phyloP scores from a whole-genome alignment of 2,888 invertebrate genomes.

The Glaucopsyche alexis region DNA sequence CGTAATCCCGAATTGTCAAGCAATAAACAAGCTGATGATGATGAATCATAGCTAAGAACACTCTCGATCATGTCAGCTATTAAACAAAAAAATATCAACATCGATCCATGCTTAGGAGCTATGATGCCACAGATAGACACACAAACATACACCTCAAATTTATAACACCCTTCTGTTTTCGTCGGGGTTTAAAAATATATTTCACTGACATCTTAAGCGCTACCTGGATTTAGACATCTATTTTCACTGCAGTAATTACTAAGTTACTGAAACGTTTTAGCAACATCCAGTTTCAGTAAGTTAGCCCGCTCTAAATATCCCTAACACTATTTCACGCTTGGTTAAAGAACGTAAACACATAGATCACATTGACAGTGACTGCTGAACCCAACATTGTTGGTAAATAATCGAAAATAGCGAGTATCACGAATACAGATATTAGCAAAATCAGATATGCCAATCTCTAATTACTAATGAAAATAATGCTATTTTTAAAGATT shows the following conservation, averaged over 20 bases:
- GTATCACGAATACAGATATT: constrained; percentile 3
- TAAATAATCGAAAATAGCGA: constrained; percentile 31
- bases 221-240: constrained; percentile 10
- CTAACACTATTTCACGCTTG: constrained; percentile 24
- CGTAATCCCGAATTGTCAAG: too few species aligned
- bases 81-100: too few species aligned
- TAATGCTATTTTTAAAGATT: too few species aligned
- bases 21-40: too few species aligned
- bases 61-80: too few species aligned
- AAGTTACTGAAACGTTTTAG: constrained; percentile 9
- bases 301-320: constrained; percentile 2
- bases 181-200: background rate
- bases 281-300: constrained; percentile 21
- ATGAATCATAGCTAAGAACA: too few species aligned
- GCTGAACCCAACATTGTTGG: constrained; percentile 26
- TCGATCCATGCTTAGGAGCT: too few species aligned
- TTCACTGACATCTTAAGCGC: constrained; percentile 4
- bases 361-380: constrained; percentile 30
- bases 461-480: background rate
- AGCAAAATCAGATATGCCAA: background rate
- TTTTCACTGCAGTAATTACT: constrained; percentile 14
- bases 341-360: constrained; percentile 29
- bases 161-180: too few species aligned
- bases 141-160: too few species aligned
- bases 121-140: too few species aligned